Evolutionary conservation across 2,888 invertebrate species (phyloP).

Genomic region (Cosmia trapezina): DNA sequence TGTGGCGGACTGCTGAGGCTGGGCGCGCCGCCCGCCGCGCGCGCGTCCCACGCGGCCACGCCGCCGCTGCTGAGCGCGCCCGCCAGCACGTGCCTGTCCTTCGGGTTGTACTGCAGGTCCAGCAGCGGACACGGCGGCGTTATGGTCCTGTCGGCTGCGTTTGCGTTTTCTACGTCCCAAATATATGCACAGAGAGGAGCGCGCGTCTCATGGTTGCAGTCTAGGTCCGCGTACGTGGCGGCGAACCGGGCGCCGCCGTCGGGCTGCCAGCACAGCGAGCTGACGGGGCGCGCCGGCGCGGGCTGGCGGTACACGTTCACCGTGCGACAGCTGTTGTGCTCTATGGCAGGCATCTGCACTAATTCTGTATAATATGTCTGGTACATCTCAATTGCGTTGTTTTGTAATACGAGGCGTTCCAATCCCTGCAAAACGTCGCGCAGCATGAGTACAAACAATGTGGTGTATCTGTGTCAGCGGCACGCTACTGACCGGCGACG

Average conservation of each 20-base stretch:
- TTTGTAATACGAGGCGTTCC: conserved; percentile 96
- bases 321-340: conserved; percentile 92
- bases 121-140: conserved; percentile 93
- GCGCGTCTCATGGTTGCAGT: conserved; percentile 91
- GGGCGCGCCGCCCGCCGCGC: conserved; percentile 92
- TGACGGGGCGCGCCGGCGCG: conserved; percentile 91
- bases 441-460: not conserved
- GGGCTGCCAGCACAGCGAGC: conserved; percentile 96
- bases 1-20: conserved; percentile 93
- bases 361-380: conserved; percentile 95
- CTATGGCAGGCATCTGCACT: conserved; percentile 91
- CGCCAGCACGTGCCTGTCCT: conserved; percentile 92
- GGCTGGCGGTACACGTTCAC: conserved; percentile 95
- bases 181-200: conserved; percentile 89
- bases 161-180: conserved; percentile 98
- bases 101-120: conserved; percentile 96
- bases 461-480: too few relatives aligned
- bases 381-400: conserved; percentile 98
- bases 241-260: conserved; percentile 95
- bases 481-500: conserved; percentile 76
- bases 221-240: conserved; percentile 94
- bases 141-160: conserved; percentile 92
- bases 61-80: conserved; percentile 93
- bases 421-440: conserved; percentile 89
- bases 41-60: conserved; percentile 94